phyloP scores from a whole-genome alignment of 1,140 invertebrate species.

The Scylla paramamosain region DNA sequence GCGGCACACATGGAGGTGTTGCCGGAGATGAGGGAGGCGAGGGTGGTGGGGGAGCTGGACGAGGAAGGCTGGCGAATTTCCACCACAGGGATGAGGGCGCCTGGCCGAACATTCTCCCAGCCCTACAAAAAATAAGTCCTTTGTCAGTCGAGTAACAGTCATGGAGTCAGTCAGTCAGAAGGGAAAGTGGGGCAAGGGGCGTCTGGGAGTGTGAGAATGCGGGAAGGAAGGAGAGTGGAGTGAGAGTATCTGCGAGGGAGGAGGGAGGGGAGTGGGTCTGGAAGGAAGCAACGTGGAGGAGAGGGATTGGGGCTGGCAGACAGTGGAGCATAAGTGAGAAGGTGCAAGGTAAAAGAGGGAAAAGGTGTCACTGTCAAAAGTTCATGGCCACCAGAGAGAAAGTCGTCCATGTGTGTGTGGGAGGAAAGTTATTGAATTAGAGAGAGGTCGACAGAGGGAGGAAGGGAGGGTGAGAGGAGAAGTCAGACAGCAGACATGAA shows the following conservation, averaged over 20 bases:
- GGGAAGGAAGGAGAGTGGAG: not conserved
- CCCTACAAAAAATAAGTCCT: conserved; percentile 75
- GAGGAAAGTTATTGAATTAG: too few relatives aligned
- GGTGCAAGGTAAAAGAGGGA: not conserved
- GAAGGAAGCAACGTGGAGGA: not conserved
- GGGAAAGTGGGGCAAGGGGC: not conserved
- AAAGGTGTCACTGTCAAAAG: too few relatives aligned
- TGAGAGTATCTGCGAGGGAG: not conserved
- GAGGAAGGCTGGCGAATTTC: conserved; percentile 62
- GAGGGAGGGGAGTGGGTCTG: not conserved
- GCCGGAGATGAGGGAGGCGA: conserved; percentile 56
- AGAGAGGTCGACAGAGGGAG: not conserved
- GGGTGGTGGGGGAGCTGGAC: conserved; percentile 62
- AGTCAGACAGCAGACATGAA: not conserved
- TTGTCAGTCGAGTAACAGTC: conserved; percentile 59
- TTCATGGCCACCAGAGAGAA: too few relatives aligned
- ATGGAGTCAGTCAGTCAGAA: conserved; percentile 25
- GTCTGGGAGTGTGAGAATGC: not conserved
- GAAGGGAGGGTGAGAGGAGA: not conserved
- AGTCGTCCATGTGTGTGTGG: too few relatives aligned
- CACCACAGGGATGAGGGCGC: conserved; percentile 71
- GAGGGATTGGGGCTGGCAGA: not conserved
- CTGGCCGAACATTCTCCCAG: conserved; percentile 68
- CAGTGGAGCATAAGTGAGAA: not conserved
- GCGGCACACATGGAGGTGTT: conserved; percentile 62